Conservation (phyloP, 2,888 invertebrate genomes). For the Trypoxylon attenuatum region DNA sequence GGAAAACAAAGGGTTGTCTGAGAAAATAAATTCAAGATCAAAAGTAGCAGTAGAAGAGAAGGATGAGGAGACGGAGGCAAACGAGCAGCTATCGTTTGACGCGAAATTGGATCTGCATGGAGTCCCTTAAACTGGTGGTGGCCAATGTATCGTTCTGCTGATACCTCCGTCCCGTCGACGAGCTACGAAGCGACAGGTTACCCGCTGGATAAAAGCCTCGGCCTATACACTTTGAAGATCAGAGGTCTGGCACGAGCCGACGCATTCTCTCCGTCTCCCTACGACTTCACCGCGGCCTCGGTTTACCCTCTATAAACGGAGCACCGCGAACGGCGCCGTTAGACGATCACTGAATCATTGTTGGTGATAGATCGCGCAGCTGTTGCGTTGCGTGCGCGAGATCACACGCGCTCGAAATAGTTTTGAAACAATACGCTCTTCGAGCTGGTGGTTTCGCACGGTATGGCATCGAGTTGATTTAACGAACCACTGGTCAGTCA, state of each 20-base stretch:
- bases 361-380: constrained; percentile 72
- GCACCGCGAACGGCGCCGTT: constrained; percentile 58
- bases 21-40: not conserved
- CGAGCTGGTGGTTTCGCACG: constrained; percentile 26
- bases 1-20: not conserved
- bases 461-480: constrained; percentile 47
- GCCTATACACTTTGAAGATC: constrained; percentile 69
- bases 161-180: constrained; percentile 25
- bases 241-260: constrained; percentile 57
- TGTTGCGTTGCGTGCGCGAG: constrained; percentile 67
- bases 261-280: constrained; percentile 28
- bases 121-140: constrained; percentile 31
- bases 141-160: constrained; percentile 31
- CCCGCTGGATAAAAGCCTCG: constrained; percentile 58
- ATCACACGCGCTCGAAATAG: constrained; percentile 71
- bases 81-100: constrained; percentile 13
- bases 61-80: not conserved
- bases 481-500: constrained; percentile 50
- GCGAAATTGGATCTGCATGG: constrained; percentile 48
- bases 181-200: constrained; percentile 50
- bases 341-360: constrained; percentile 72
- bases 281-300: constrained; percentile 35
- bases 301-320: constrained; percentile 69
- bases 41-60: not conserved
- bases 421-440: constrained; percentile 68